Conservation (phyloP, 2,113 vertebrate species). For the Corythornis vintsioides region DNA sequence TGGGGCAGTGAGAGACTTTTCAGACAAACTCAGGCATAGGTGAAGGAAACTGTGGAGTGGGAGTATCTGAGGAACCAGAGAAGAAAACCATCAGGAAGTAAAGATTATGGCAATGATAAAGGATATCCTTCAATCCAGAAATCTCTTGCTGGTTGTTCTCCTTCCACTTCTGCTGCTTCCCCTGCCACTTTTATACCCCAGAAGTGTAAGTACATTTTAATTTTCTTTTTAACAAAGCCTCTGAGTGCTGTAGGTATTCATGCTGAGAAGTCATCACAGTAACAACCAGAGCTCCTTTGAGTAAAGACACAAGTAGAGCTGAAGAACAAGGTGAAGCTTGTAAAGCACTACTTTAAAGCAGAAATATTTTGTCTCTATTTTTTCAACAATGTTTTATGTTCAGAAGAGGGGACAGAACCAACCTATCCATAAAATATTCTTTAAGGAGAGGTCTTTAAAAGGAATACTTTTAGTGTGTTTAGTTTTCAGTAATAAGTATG, state of each 20-base stretch:
- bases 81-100: background rate
- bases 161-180: slow-evolving; percentile 92
- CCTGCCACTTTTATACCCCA: slow-evolving; percentile 87
- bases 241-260: background rate
- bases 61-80: background rate
- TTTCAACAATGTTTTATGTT: background rate
- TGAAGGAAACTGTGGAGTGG: background rate
- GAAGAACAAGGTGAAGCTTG: background rate
- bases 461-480: background rate
- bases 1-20: background rate
- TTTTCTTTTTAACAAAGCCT: background rate
- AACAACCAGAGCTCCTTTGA: background rate
- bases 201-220: slow-evolving; percentile 87
- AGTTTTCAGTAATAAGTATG: background rate
- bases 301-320: background rate
- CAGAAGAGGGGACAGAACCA: background rate
- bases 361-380: background rate
- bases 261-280: background rate
- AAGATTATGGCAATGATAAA: slow-evolving; percentile 84
- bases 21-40: background rate
- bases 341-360: background rate
- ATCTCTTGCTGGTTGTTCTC: slow-evolving; percentile 86
- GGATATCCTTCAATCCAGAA: slow-evolving; percentile 85
- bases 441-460: background rate
- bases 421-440: background rate